Conservation (phyloP, 35 echinoderm and acorn worm genomes). For the Ophiothrix spiculata region DNA sequence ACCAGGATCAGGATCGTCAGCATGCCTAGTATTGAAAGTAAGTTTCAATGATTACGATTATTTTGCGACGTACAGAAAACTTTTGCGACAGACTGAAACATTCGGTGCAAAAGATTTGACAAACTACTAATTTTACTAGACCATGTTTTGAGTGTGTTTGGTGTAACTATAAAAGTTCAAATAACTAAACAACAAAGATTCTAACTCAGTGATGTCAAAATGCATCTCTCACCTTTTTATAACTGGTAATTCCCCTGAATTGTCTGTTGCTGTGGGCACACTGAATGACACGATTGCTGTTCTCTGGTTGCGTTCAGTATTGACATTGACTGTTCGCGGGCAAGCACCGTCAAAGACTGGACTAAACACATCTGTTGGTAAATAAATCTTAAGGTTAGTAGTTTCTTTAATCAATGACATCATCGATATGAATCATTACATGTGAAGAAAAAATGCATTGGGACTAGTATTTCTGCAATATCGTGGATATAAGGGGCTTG, state of each 20-base stretch:
- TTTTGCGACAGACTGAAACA: neutral
- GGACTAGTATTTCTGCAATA: neutral
- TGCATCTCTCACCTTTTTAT: neutral
- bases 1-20: neutral
- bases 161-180: neutral
- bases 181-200: neutral
- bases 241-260: neutral
- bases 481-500: neutral
- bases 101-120: neutral
- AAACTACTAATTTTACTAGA: neutral
- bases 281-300: neutral
- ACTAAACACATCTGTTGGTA: neutral
- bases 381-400: neutral
- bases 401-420: neutral
- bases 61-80: neutral
- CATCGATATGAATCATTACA: neutral
- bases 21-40: neutral
- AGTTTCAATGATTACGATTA: neutral
- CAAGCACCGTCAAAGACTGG: neutral
- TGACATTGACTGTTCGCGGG: neutral
- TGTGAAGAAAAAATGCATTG: neutral
- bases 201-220: neutral
- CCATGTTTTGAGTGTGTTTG: neutral
- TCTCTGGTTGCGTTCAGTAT: neutral
- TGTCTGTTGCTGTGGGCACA: neutral